phyloP scores from a whole-genome alignment of 2,797 vertebrate genomes.

The Potorous gilbertii region DNA sequence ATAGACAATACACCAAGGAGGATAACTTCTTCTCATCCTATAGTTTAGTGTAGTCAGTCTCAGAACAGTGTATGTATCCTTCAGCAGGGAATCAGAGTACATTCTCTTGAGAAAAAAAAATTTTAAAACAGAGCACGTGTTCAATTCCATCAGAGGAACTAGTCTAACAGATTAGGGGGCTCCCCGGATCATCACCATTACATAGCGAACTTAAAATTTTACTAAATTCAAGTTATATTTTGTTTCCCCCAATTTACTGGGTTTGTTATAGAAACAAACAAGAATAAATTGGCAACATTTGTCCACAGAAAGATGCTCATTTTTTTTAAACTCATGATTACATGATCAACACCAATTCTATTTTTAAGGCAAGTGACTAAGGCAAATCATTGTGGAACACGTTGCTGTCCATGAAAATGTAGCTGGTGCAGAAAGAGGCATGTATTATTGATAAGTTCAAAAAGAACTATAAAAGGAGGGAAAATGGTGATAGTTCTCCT shows the following conservation, averaged over 20 bases:
- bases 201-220: neutral
- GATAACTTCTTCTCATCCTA: neutral
- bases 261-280: neutral
- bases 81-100: neutral
- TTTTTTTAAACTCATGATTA: neutral
- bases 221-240: slow-evolving; percentile 9
- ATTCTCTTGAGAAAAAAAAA: neutral
- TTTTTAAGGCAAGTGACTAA: neutral
- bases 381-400: neutral
- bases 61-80: neutral
- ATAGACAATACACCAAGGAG: neutral
- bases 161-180: neutral
- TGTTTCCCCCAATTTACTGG: neutral
- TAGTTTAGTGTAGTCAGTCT: neutral
- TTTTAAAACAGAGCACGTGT: neutral
- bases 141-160: neutral
- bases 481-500: neutral
- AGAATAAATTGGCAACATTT: slow-evolving; percentile 2
- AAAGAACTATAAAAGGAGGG: neutral
- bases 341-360: neutral
- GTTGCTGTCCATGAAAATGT: neutral
- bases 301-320: neutral
- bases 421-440: neutral
- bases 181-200: neutral
- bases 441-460: slow-evolving; percentile 5